Base-by-base conservation (phyloP, 2,888 invertebrate species). In the Agrilus cyanescens region DNA sequence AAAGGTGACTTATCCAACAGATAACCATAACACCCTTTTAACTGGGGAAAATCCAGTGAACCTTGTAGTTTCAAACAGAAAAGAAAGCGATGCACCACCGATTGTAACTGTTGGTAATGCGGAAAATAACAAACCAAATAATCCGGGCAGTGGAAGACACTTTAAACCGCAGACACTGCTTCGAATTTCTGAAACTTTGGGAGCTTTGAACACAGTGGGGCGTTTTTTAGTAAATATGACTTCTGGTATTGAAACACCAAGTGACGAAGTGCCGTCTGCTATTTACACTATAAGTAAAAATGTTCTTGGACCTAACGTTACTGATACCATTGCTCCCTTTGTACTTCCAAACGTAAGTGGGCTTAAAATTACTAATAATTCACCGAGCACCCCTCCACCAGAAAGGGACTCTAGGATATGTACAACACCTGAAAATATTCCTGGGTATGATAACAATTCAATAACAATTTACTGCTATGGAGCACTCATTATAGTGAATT, bases 141-240 rank as follows among this genome's bases (percentile, higher is more conserved):
- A 57, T 39, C 32, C 45, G 5, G 61, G 60, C 40, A 53, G 57
- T 32, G 57, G 57, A n/a, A 54, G 67, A 25, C 63, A 65, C 53
- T 63, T 66, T 44, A 54, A 58, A 37, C 64, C 65, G 18, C 65
- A 66, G 44, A 66, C 72, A 1, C 56, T 76, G 43, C 58, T 65
- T 40, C 71, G 68, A 39, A 73, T 76, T 47, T 72, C 75, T 1
- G 78, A 78, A 60, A 78, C 78, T 1, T 60, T 78, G 4, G 88
- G 88, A 29, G 89, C 89, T 4, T 72, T 90, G 12, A 89, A 89
- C 52, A 87, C 88, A 2, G 84, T 90, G 0, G 89, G 89, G 1
- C 79, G 82, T 59, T 86, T 85, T 59, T 72, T 90, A 50, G 85
- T 90, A 1, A 87, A 87, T 56, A 85, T 86, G 74, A 87, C 82